phyloP scores from a whole-genome alignment of 2,797 vertebrate species.

The Mormyrus hasselquistii region DNA sequence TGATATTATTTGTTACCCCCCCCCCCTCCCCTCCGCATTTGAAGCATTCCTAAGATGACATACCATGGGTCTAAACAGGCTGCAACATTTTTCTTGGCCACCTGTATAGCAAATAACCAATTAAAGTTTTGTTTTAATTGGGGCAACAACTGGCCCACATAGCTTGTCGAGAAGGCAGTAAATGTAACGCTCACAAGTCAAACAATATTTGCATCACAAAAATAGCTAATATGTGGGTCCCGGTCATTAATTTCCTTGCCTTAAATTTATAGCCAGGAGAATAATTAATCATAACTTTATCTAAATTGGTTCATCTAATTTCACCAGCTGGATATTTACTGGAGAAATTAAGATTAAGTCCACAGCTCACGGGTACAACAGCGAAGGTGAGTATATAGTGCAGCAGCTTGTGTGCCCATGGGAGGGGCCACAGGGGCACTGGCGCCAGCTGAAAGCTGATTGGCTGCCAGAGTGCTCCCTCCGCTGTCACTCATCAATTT shows the following conservation, averaged over 20 bases:
- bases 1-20: not conserved
- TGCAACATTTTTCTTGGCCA: not conserved
- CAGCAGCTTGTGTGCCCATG: not conserved
- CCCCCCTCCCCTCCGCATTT: not conserved
- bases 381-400: not conserved
- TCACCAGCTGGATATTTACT: not conserved
- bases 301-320: not conserved
- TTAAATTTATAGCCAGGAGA: not conserved
- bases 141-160: not conserved
- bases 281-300: constrained; percentile 3
- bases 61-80: not conserved
- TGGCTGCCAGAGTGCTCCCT: not conserved
- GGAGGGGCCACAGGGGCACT: not conserved
- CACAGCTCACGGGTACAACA: not conserved
- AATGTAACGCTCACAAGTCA: not conserved
- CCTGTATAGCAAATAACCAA: not conserved
- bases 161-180: not conserved
- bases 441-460: not conserved
- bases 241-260: not conserved
- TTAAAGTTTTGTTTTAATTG: not conserved
- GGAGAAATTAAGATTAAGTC: not conserved
- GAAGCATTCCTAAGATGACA: not conserved
- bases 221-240: not conserved
- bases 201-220: not conserved
- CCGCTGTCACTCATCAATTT: not conserved